Base-by-base conservation (phyloP, 2,797 vertebrate species). In the Myripristis jacobus region DNA sequence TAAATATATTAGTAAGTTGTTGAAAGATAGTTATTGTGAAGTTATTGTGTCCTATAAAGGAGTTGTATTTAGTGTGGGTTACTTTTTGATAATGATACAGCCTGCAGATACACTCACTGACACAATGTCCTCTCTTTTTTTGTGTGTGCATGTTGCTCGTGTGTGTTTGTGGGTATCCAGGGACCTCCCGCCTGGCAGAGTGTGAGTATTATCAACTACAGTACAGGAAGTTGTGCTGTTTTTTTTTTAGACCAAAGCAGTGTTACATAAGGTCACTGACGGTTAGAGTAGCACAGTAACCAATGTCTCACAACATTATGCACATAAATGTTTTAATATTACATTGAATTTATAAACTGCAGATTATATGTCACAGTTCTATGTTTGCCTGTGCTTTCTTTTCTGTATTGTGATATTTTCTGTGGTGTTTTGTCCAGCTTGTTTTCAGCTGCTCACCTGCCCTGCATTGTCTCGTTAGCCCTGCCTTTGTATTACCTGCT, bases 161-260 rank as follows among this genome's bases (percentile, higher is more conserved):
- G 24, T 70, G 31, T 52, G 48, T 36, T 13, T 73, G 18, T 86
- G 50, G 73, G 41, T 87, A 4, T 87, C 1, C 41, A 95, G 94
- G 84, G 94, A 95, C 83, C 93, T 95, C 52, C 93, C 93, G 2
- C 85, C 92, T 1, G 94, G 94, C 86, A 94, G 92, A 95, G 92
- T 94, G 94, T 95, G 83, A 94, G 94, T 95, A 89, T 47, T 76
- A 59, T 62, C 64, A 21, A 25, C 63, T 44, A 68, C 46, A 64
- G 44, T 19, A 66, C 57, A 74, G 78, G 52, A 79, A 5, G 34
- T 57, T 12, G 1, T 19, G 8, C 73, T 75, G 63, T 34, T 66
- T 27, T 70, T 80, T 55, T 43, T 75, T 70, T 41, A 65, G 47
- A 55, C 11, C 66, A 70, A 24, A 50, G 68, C n/a, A 55, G 61